Evolutionary conservation across 2,113 vertebrate genomes (phyloP).

Genomic region (Aptenodytes forsteri): DNA sequence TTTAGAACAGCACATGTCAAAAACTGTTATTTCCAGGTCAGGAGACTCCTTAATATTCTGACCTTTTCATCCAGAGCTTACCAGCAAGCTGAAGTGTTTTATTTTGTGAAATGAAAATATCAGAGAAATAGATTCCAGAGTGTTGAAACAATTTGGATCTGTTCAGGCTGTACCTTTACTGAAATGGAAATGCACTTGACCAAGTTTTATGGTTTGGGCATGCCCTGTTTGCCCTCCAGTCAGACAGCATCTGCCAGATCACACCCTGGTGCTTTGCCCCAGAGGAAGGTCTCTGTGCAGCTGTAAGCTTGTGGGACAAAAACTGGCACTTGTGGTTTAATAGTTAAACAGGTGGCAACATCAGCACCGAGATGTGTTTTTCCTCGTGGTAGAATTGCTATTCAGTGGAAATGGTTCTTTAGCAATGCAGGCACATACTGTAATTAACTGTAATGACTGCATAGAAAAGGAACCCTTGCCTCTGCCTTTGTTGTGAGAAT

Average conservation of each 20-base stretch:
- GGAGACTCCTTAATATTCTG: background rate
- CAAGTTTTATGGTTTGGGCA: background rate
- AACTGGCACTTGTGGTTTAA: background rate
- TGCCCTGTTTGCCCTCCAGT: background rate
- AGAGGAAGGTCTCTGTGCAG: background rate
- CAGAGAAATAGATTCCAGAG: background rate
- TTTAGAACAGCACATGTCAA: background rate
- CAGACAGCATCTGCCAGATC: background rate
- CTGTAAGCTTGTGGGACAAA: background rate
- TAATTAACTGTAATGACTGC: background rate
- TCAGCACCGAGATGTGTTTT: background rate
- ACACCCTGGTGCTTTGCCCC: background rate
- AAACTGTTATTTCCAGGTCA: slow-evolving; percentile 11
- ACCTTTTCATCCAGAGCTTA: background rate
- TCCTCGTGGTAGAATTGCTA: background rate
- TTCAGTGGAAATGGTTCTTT: background rate
- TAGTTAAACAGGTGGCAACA: background rate
- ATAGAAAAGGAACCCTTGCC: background rate
- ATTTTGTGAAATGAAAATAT: background rate
- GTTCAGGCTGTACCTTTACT: background rate
- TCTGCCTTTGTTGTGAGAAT: background rate
- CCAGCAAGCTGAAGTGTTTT: background rate
- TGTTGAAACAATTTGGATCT: background rate
- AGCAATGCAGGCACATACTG: background rate
- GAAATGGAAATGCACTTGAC: background rate